Evolutionary conservation across 2,797 vertebrate genomes (phyloP), one percentile per base, ranked within the genome.

Genomic region (Melanotaenia pygmaea): DNA sequence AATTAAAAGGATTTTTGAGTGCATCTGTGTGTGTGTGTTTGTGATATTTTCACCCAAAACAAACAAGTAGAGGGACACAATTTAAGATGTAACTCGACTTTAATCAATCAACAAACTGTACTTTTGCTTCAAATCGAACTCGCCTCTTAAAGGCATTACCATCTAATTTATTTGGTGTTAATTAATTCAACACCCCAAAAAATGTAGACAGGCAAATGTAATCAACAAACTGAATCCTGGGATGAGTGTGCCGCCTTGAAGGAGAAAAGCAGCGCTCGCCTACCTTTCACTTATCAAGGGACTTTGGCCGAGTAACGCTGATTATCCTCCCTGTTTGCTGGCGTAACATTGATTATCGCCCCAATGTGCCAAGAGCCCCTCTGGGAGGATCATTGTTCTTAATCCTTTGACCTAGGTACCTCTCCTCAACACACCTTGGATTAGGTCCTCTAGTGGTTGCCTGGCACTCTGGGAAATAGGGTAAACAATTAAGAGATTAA

Each of bases 401-500:
- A 94, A 93, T 94, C 92, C 90, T 79, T 72, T 88, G 90, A 92
- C 93, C 91, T 81, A 90, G 86, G 88, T 88, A 87, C 91, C 90
- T 90, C 88, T 88, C 79, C 81, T 88, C 79, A 86, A 86, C 88
- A 90, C 90, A 92, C 91, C 92, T 92, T 85, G 91, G 91, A 89
- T 88, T 86, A 86, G 80, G 81, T 81, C 81, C 83, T 83, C 77
- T 60, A 60, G 76, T 80, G 86, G 73, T 58, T 88, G 68, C 81
- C 64, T 81, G 79, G 90, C 88, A 83, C 83, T 76, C 64, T 67
- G 86, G 86, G 90, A 91, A 93, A 92, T 81, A 79, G 80, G 87
- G 88, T 89, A 90, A 91, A 92, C 91, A 93, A 94, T 94, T 94
- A 93, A 82, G 79, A 90, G 91, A 93, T 94, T 92, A 92, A 91